Evolutionary conservation across 1,140 invertebrate species (phyloP).

Genomic region (Apocrypta bakeri): DNA sequence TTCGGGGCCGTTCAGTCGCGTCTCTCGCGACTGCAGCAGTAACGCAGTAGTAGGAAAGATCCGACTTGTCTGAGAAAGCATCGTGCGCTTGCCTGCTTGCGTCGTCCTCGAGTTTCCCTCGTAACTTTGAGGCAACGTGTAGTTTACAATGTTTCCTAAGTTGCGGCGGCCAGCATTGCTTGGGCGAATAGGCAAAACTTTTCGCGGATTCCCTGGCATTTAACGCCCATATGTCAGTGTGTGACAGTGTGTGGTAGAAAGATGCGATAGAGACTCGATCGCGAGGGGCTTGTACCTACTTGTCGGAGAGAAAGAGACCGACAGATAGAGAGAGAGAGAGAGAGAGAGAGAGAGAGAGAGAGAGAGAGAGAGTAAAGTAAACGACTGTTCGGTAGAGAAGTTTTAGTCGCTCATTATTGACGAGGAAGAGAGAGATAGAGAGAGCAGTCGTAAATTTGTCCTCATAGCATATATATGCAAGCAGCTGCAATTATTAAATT

Average conservation of each 20-base stretch:
- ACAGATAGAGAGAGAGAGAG: too few species aligned
- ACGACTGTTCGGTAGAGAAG: not conserved
- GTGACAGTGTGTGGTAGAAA: not conserved
- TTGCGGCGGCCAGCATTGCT: not conserved
- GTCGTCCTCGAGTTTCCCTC: constrained; percentile 10
- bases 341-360: too few species aligned
- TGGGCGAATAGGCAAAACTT: constrained; percentile 15
- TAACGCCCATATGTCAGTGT: not conserved
- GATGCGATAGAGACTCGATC: too few species aligned
- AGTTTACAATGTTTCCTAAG: constrained; percentile 29
- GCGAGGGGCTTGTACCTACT: too few species aligned
- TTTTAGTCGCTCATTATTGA: constrained; percentile 13
- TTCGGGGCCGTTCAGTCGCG: not conserved
- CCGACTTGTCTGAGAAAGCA: constrained; percentile 1
- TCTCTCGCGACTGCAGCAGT: not conserved
- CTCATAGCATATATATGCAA: too few species aligned
- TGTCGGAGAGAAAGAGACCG: too few species aligned
- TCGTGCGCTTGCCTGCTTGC: not conserved
- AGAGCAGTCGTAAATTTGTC: not conserved
- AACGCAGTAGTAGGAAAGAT: not conserved
- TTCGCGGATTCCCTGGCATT: constrained; percentile 16
- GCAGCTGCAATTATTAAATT: constrained; percentile 30
- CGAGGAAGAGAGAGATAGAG: not conserved
- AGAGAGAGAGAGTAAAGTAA: not conserved
- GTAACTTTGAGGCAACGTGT: constrained; percentile 7